These are phyloP conservation scores for Crypturellus undulatus DNA, from an alignment of 2,113 vertebrate species.

Conservation along the genomic window DNA sequence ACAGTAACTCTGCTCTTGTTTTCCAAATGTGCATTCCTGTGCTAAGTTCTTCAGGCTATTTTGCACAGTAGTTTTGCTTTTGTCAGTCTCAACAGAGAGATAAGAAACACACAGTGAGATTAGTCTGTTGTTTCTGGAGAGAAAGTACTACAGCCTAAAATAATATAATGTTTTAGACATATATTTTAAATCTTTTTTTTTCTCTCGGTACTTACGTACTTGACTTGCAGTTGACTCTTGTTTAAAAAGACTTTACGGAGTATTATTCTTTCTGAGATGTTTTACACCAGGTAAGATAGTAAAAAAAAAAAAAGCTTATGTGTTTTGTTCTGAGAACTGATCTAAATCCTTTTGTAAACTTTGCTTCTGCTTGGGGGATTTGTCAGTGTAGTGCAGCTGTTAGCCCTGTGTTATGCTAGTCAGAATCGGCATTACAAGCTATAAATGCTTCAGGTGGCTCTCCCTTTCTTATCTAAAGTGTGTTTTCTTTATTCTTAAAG, in stretches of 20 bases:
- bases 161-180: not conserved
- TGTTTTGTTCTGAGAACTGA: not conserved
- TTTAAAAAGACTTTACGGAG: not conserved
- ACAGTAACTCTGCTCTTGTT: not conserved
- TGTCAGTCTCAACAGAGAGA: not conserved
- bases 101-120: not conserved
- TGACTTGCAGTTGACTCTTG: not conserved
- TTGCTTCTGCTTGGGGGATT: not conserved
- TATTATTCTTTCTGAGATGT: not conserved
- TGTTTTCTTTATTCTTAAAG: rapidly evolving
- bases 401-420: not conserved
- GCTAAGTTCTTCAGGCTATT: not conserved
- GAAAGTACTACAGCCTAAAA: not conserved
- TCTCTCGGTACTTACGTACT: not conserved
- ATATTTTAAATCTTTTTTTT: rapidly evolving
- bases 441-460: not conserved
- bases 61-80: not conserved
- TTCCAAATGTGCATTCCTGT: not conserved
- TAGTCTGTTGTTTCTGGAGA: not conserved
- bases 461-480: not conserved
- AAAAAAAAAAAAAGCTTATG: not conserved
- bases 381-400: not conserved
- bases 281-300: not conserved
- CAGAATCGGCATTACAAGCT: not conserved
- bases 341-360: not conserved